phyloP scores from a whole-genome alignment of 2,113 vertebrate species.

The Condylura cristata region DNA sequence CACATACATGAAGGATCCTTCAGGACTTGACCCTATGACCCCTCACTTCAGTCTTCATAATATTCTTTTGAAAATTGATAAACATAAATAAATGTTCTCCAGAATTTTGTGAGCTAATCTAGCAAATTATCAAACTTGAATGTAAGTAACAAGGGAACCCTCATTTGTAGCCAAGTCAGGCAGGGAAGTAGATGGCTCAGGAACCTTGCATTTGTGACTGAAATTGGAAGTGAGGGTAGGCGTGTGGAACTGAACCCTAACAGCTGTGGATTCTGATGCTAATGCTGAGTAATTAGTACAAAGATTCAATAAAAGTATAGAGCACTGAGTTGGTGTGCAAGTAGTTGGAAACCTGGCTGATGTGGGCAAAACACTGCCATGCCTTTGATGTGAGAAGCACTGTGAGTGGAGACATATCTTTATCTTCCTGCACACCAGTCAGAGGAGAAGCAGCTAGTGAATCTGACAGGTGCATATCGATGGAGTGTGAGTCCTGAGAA shows the following conservation, averaged over 20 bases:
- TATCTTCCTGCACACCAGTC: neutral
- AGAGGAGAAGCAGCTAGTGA: neutral
- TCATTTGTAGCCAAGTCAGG: neutral
- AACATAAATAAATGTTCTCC: neutral
- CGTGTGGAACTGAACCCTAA: neutral
- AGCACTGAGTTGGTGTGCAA: neutral
- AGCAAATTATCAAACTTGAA: neutral
- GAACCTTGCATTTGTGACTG: neutral
- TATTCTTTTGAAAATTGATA: neutral
- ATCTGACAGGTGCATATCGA: rapidly evolving
- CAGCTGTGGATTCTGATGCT: neutral
- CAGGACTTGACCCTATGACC: neutral
- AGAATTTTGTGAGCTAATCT: neutral
- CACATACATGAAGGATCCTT: neutral
- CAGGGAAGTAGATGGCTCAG: neutral
- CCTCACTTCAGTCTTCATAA: neutral
- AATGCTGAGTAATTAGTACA: neutral
- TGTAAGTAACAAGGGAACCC: neutral
- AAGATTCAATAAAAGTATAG: neutral
- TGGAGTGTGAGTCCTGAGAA: neutral
- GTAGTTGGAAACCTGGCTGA: neutral
- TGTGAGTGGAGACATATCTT: neutral
- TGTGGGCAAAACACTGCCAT: neutral
- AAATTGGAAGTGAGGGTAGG: neutral
- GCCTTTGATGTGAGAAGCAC: neutral